Evolutionary conservation across 2,113 vertebrate genomes (phyloP), one percentile per base, ranked within the genome.

Genomic region (Plestiodon gilberti): DNA sequence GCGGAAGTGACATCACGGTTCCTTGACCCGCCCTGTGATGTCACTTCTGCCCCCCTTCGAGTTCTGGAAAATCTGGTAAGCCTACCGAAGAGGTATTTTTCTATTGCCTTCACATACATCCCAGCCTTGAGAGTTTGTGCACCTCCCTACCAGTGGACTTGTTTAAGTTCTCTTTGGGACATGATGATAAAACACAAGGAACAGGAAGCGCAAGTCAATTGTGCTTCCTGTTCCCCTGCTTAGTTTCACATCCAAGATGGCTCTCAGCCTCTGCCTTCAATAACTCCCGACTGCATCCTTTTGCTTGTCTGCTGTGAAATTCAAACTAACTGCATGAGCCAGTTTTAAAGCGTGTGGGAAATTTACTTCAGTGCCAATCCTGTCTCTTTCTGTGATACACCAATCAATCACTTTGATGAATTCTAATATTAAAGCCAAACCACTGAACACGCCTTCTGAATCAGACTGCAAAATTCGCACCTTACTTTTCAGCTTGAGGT

Each of bases 371-470:
- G 81, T 87, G 84, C 84, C 90, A 89, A 73, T 52, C 38, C 81
- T 91, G 90, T 84, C 81, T 87, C 81, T 87, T 85, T 89, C 88
- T 79, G 74, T 73, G 87, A 87, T 87, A 89, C 81, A 91, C 84
- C 77, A 89, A 89, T 89, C 87, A 87, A 71, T 89, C 87, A 81
- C 86, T 40, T 79, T 86, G 84, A 87, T 87, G 81, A 84, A 89
- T 89, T 81, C 84, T 81, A 84, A 89, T 87, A 91, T 86, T 76
- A 74, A 69, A 89, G 87, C 90, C 90, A 89, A 87, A 28, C 82
- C 33, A 43, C 55, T 83, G 35, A 74, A 40, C 70, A 75, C 25
- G 11, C 70, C 17, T 14, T 40, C 55, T 59, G 38, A 73, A 83
- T 59, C 25, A 73, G 33, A 23, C 25, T 30, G 15, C 55, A 83